Evolutionary conservation across 1,140 invertebrate genomes (phyloP), one percentile per base, ranked within the genome.

Genomic region (Neuroterus valhalla): DNA sequence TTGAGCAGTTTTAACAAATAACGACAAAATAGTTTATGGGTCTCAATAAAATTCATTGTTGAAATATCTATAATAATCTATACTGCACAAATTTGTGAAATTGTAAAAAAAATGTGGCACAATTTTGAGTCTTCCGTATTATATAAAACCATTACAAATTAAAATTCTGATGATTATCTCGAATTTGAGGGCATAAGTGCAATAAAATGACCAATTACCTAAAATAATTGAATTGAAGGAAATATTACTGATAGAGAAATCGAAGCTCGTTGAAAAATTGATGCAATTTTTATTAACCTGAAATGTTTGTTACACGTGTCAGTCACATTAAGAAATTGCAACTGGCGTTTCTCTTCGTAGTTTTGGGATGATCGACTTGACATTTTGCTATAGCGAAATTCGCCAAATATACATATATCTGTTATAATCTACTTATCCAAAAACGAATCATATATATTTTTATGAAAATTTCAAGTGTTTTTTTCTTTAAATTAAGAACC

Each of bases 281-380:
- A 26, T 62, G 55, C 23, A 62, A 62, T 62, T 62, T 62, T 62
- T 62, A 62, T 62, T 62, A 38, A 62, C 31, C 55, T 62, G 55
- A 62, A 62, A 62, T 62, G 31, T 23, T 31, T 12, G 31, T 8
- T 38, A 38, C 31, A 38, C 31, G 31, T 8, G 31, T 8, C 31
- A 38, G 31, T 38, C 31, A 38, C 31, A 8, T 8, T 8, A 38
- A 31, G 10, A 38, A 38, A 38, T 38, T 8, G 31, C 5, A 38
- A 38, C 31, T 38, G 31, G 31, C 6, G 31, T 38, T 38, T 38
- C 31, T 8, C 31, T 10, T 38, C 6, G 10, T 38, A 38, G 5
- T 38, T 38, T 38, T 8, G 31, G 6, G 31, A 38, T 10, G 31
- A 38, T 38, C 4, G 31, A 38, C n/a, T 38, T 62, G 14, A 26